Evolutionary conservation across 2,797 vertebrate species (phyloP).

Genomic region (Aselliscus stoliczkanus): DNA sequence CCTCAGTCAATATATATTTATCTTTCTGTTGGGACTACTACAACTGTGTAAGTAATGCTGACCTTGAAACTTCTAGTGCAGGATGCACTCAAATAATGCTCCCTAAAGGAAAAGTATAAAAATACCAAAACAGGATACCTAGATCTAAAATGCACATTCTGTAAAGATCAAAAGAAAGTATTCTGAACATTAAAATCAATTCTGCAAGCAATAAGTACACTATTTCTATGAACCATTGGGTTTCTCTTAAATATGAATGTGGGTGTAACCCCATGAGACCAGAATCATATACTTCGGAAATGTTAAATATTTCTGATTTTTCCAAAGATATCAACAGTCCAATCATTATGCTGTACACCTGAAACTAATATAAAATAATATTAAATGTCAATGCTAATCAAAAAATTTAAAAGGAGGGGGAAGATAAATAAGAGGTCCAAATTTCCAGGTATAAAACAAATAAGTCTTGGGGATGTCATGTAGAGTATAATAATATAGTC

Average conservation of each 20-base stretch:
- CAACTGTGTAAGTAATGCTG: slow-evolving; percentile 81
- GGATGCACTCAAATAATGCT: slow-evolving; percentile 80
- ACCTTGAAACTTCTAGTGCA: slow-evolving; percentile 83
- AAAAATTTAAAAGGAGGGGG: no score
- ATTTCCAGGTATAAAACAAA: no score
- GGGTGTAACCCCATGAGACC: slow-evolving; percentile 5
- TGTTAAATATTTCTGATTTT: slow-evolving; percentile 70
- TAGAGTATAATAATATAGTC: no score
- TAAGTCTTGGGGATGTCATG: no score
- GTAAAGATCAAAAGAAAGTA: slow-evolving; percentile 67
- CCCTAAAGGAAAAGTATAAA: slow-evolving; percentile 82
- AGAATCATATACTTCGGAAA: slow-evolving; percentile 67
- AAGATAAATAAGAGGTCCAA: no score
- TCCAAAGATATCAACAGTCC: slow-evolving; percentile 63
- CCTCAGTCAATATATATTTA: slow-evolving; percentile 85
- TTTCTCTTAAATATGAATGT: slow-evolving; percentile 64
- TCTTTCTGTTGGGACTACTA: slow-evolving; percentile 85
- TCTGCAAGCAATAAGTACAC: slow-evolving; percentile 36
- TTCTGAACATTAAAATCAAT: slow-evolving; percentile 57
- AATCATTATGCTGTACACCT: no score
- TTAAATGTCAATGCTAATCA: no score
- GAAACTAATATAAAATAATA: no score
- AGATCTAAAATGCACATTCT: slow-evolving; percentile 74
- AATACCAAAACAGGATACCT: slow-evolving; percentile 75
- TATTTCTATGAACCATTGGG: slow-evolving; percentile 35